These are phyloP conservation scores for Anaspis maculata DNA, from an alignment of 2,888 invertebrate species.

Conservation along the genomic window DNA sequence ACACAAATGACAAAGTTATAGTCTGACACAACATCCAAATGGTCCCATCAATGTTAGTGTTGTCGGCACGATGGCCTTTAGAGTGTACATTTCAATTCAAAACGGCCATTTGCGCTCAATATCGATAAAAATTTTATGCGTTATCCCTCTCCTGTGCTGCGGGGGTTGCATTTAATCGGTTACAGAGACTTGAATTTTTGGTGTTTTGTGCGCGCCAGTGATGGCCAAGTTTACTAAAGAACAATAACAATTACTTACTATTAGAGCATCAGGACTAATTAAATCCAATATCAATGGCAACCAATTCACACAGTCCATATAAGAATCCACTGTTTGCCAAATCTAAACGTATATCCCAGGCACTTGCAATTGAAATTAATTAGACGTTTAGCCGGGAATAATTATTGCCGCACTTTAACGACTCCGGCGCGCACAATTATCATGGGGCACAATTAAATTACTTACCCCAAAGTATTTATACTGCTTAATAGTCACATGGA, in stretches of 20 bases:
- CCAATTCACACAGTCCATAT: slow-evolving; percentile 7
- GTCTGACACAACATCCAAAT: slow-evolving; percentile 8
- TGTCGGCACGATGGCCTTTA: no score
- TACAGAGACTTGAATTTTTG: no score
- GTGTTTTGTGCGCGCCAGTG: no score
- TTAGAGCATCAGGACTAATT: no score
- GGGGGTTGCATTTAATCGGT: slow-evolving; percentile 2
- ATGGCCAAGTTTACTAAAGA: no score
- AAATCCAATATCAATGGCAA: slow-evolving; percentile 7
- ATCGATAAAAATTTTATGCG: no score
- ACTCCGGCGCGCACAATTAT: background rate
- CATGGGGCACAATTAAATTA: slow-evolving; percentile 1
- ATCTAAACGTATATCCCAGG: slow-evolving; percentile 4
- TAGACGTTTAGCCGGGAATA: slow-evolving; percentile 4
- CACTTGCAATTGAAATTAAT: slow-evolving; percentile 8
- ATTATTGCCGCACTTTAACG: slow-evolving; percentile 2
- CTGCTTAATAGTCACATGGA: no score
- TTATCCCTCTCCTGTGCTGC: no score
- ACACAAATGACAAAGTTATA: slow-evolving; percentile 13
- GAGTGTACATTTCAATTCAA: no score
- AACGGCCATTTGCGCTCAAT: no score
- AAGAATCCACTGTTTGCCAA: slow-evolving; percentile 4
- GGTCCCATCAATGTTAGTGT: slow-evolving; percentile 6
- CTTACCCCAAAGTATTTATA: no score
- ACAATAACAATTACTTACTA: no score